Base-by-base conservation (phyloP, 2,113 vertebrate genomes). In the Clupea harengus region DNA sequence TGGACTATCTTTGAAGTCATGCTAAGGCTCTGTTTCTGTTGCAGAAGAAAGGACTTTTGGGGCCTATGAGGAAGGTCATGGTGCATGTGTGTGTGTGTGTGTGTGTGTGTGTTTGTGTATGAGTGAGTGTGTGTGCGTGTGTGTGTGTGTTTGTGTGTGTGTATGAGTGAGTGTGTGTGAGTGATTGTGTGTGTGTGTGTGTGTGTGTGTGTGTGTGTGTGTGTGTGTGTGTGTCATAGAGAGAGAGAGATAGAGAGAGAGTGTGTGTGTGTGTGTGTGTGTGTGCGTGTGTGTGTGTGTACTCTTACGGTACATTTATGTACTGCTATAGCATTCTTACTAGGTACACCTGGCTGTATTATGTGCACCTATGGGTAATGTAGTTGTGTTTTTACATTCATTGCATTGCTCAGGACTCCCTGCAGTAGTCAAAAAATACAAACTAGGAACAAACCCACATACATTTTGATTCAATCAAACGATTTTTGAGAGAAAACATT, bases 1-100 rank as follows among this genome's bases (percentile, higher is more conserved):
- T 44, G 54, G 78, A 85, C 84, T 85, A 18, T 50, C 67, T 47
- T 54, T 17, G 52, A 82, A 82, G 85, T 54, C 44, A 75, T 54
- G 47, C 11, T 81, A 60, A 60, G 75, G 80, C 72, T 83, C 83
- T 60, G 60, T 88, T 57, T 90, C 46, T 83, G 60, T 84, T 44
- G 18, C n/a, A 28, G 64, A 72, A 32, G 11, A 28, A 67, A 81
- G 45, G 17, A 72, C 81, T 87, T 88, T 88, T 60, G 54, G 54
- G 54, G 18, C 54, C 54, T 22, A n/a, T 60, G 54, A 60, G 54
- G 54, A 60, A 60, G 18, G 22, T 22, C 54, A 18, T 60, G 54
- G 20, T 20, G 52, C 25, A 39, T 72, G 78, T 82, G 15, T 50
- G 84, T 81, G 7, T 75, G 52, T 32, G 0, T 80, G 81, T 47